Evolutionary conservation across 1,140 invertebrate species (phyloP).

Genomic region (Calosoma granatense): DNA sequence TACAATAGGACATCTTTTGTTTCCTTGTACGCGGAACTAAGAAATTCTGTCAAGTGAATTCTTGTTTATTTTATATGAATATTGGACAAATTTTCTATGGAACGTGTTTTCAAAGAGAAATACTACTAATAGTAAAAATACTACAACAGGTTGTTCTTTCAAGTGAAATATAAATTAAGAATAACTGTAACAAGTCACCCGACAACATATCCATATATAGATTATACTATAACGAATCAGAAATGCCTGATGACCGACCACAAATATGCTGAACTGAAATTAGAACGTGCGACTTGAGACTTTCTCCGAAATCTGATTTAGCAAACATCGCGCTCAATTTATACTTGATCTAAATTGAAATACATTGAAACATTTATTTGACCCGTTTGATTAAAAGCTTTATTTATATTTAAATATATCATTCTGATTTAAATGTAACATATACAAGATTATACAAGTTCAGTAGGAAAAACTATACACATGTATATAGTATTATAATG

Average conservation of each 20-base stretch:
- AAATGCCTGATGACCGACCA: background rate
- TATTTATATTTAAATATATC: background rate
- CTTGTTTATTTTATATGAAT: too few species aligned
- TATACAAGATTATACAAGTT: background rate
- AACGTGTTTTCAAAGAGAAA: too few species aligned
- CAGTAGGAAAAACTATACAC: background rate
- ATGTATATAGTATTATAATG: background rate
- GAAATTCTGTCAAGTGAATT: too few species aligned
- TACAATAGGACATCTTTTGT: too few species aligned
- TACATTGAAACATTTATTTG: background rate
- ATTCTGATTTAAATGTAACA: background rate
- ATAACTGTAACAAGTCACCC: too few species aligned
- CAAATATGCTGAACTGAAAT: background rate
- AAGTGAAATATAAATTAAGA: background rate
- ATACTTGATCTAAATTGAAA: background rate
- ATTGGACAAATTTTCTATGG: too few species aligned
- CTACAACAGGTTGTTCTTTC: too few species aligned
- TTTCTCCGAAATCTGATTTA: background rate
- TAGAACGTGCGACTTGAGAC: background rate
- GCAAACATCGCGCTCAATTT: too few species aligned
- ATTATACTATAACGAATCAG: background rate
- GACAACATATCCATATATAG: too few species aligned
- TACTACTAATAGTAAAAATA: too few species aligned
- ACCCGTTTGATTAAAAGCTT: background rate
- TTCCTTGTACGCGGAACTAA: too few species aligned